A percentile compares a stretch with the other conserved stretches of the same genome.
Conservation (phyloP, 1,140 invertebrate species). For the Drosophila elegans region DNA sequence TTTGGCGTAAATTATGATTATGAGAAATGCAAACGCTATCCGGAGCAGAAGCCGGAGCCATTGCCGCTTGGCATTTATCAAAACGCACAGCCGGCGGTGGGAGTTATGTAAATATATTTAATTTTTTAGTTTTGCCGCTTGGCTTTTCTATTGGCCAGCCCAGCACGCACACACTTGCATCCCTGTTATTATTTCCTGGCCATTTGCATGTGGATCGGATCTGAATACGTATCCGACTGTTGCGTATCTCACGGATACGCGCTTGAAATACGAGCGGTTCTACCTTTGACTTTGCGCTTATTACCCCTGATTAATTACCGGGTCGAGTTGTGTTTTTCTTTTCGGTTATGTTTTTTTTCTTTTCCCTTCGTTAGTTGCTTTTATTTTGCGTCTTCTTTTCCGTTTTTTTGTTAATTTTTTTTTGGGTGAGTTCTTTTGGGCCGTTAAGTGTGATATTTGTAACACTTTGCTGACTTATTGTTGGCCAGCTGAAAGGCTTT, state of each 20-base stretch:
- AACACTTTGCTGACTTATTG: slow-evolving; percentile 79
- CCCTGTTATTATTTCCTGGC: slow-evolving; percentile 9
- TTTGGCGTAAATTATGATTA: slow-evolving; percentile 80
- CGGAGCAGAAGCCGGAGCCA: slow-evolving; percentile 65
- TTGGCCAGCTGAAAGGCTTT: slow-evolving; percentile 53
- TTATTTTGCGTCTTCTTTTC: slow-evolving; percentile 20
- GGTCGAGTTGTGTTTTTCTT: slow-evolving; percentile 39
- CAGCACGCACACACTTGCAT: slow-evolving; percentile 46
- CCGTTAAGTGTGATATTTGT: slow-evolving; percentile 80
- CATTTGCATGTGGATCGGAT: slow-evolving; percentile 25
- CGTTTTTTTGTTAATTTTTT: slow-evolving; percentile 12
- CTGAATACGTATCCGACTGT: slow-evolving; percentile 33
- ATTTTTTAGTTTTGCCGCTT: slow-evolving; percentile 56
- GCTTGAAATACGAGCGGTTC: slow-evolving; percentile 54
- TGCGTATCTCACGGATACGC: slow-evolving; percentile 75
- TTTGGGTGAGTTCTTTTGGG: slow-evolving; percentile 36
- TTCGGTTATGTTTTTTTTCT: slow-evolving; percentile 15
- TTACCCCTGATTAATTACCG: slow-evolving; percentile 67
- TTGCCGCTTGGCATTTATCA: slow-evolving; percentile 54
- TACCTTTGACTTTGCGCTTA: slow-evolving; percentile 42
- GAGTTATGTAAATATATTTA: slow-evolving; percentile 70
- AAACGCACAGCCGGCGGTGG: slow-evolving; percentile 7
- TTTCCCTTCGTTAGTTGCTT: slow-evolving; percentile 16
- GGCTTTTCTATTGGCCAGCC: slow-evolving; percentile 29
- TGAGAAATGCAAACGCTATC: slow-evolving; percentile 77